These are phyloP conservation scores for Fragum fragum DNA, from an alignment of 2,888 invertebrate species.

Conservation along the genomic window DNA sequence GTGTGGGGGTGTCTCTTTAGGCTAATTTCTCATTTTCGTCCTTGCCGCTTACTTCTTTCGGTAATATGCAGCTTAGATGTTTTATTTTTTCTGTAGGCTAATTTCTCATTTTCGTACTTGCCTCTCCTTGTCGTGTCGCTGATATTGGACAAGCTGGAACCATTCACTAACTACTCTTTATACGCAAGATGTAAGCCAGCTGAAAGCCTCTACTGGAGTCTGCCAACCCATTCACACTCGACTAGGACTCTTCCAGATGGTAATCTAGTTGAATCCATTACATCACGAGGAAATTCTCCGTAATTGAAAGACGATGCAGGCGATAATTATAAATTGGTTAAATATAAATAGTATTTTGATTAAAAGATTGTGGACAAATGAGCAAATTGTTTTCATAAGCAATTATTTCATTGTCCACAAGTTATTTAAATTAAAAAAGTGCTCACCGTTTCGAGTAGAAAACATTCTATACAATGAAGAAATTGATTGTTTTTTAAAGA, in stretches of 20 bases:
- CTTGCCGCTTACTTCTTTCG: not conserved
- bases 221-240: not conserved
- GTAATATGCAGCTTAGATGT: not conserved
- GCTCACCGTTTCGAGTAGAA: too few relatives aligned
- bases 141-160: not conserved
- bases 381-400: too few relatives aligned
- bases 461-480: too few relatives aligned
- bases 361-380: too few relatives aligned
- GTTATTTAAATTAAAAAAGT: too few relatives aligned
- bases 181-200: not conserved
- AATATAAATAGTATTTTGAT: too few relatives aligned
- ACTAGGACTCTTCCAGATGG: not conserved
- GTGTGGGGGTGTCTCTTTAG: too few relatives aligned
- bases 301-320: too few relatives aligned
- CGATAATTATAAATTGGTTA: too few relatives aligned
- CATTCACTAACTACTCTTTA: not conserved
- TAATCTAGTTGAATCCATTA: not conserved
- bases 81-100: not conserved
- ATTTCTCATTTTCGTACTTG: not conserved
- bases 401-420: too few relatives aligned
- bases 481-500: too few relatives aligned
- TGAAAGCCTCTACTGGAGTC: conserved; percentile 7
- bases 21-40: not conserved
- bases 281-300: too few relatives aligned
- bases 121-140: not conserved